Percentiles rank a stretch among this genome's conserved stretches.
These are phyloP conservation scores for Macrosoma leucophasiata DNA, from an alignment of 2,888 invertebrate species.

Conservation along the genomic window DNA sequence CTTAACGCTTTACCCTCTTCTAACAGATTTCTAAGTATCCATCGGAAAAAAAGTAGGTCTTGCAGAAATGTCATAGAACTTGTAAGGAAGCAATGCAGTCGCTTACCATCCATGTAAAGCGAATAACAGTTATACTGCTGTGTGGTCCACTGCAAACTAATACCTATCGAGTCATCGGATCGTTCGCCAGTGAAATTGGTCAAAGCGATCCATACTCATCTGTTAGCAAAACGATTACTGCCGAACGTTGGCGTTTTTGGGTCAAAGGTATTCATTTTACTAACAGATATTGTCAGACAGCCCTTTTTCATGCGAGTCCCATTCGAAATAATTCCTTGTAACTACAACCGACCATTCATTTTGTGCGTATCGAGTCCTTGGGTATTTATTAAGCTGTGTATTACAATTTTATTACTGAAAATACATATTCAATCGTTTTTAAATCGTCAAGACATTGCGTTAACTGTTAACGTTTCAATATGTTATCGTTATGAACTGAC, in stretches of 20 bases:
- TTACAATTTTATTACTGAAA: slow-evolving; percentile 45
- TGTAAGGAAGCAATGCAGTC: slow-evolving; percentile 30
- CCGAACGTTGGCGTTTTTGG: slow-evolving; percentile 48
- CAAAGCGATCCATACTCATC: slow-evolving; percentile 37
- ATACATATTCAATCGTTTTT: slow-evolving; percentile 36
- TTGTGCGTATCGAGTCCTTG: slow-evolving; percentile 35
- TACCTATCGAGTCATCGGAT: slow-evolving; percentile 35
- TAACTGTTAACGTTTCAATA: slow-evolving; percentile 56
- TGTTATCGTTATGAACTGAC: slow-evolving; percentile 51
- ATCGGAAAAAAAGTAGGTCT: too few relatives aligned
- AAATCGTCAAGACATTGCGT: slow-evolving; percentile 50
- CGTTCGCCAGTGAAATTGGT: slow-evolving; percentile 34
- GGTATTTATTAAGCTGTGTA: slow-evolving; percentile 53
- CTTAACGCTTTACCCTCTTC: too few relatives aligned
- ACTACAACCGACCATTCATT: slow-evolving; percentile 32
- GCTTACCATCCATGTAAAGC: slow-evolving; percentile 32
- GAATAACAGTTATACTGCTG: slow-evolving; percentile 39
- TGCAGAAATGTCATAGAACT: slow-evolving; percentile 22
- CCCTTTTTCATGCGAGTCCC: slow-evolving; percentile 40
- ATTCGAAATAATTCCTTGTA: slow-evolving; percentile 37
- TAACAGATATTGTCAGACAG: slow-evolving; percentile 47
- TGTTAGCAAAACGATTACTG: slow-evolving; percentile 42
- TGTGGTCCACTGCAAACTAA: slow-evolving; percentile 33
- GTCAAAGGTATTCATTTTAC: slow-evolving; percentile 63
- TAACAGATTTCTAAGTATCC: too few relatives aligned